These are phyloP conservation scores for Callyntrura sp. DNA, from an alignment of 2,888 invertebrate genomes.

Conservation along the genomic window DNA sequence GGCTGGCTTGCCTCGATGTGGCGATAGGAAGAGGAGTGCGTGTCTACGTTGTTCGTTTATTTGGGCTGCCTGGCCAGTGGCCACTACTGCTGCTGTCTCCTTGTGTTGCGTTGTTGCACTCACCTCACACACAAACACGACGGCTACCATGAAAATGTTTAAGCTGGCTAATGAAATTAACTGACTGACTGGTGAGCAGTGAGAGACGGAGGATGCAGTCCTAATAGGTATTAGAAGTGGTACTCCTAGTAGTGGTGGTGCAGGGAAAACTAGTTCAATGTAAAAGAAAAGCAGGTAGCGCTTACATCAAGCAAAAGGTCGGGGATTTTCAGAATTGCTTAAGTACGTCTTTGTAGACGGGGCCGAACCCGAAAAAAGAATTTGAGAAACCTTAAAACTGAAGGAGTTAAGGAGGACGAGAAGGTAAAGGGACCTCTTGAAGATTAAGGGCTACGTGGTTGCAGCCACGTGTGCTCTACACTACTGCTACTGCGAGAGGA, in stretches of 20 bases:
- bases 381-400: too few species aligned
- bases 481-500: too few species aligned
- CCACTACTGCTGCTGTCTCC: background rate
- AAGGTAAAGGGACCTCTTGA: too few species aligned
- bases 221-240: background rate
- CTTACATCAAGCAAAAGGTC: background rate
- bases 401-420: too few species aligned
- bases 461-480: too few species aligned
- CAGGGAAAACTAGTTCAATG: slow-evolving; percentile 1
- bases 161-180: slow-evolving; percentile 60
- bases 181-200: slow-evolving; percentile 47
- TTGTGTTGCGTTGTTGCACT: background rate
- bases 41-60: background rate
- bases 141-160: background rate
- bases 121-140: background rate
- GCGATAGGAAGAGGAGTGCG: background rate
- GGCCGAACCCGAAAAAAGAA: too few species aligned
- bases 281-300: background rate
- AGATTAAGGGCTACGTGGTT: too few species aligned
- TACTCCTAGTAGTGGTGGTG: background rate
- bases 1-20: background rate
- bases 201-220: background rate
- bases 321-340: background rate
- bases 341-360: too few species aligned
- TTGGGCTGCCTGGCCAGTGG: background rate